phyloP scores from a whole-genome alignment of 2,888 invertebrate genomes.

The Apamea epomidion region DNA sequence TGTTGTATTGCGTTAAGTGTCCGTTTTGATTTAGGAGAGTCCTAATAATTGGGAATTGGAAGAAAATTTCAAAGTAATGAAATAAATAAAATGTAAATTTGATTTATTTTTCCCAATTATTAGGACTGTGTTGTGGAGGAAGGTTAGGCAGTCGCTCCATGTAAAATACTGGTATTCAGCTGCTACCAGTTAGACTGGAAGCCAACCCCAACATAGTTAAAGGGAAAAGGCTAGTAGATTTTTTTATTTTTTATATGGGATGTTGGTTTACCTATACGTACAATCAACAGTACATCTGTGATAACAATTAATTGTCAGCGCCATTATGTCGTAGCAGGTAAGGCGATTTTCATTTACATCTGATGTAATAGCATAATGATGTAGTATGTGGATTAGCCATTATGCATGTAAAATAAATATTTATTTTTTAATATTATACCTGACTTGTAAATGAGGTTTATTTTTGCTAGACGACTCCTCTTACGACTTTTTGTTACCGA shows the following conservation, averaged over 20 bases:
- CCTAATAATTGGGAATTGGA: not conserved
- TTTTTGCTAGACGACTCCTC: conserved; percentile 24
- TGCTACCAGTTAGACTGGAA: not conserved
- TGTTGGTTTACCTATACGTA: not conserved
- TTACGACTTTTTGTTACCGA: too few relatives aligned
- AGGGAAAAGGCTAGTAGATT: not conserved
- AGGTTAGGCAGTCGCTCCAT: too few relatives aligned
- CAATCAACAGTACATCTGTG: not conserved
- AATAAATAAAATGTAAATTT: too few relatives aligned
- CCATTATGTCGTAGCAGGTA: not conserved
- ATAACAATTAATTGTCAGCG: not conserved
- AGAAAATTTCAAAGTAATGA: not conserved
- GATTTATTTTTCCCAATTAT: too few relatives aligned
- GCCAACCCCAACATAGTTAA: not conserved
- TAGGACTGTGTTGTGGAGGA: too few relatives aligned
- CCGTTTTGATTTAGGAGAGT: not conserved
- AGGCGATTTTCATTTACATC: too few relatives aligned
- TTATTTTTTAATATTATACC: too few relatives aligned
- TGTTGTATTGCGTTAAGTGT: not conserved
- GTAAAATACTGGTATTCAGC: not conserved
- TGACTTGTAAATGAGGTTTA: too few relatives aligned
- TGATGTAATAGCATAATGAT: too few relatives aligned
- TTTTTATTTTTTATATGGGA: too few relatives aligned
- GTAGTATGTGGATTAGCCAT: too few relatives aligned
- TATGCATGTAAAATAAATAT: too few relatives aligned